A percentile compares a stretch with the other conserved stretches of the same genome.
Conservation (phyloP, 2,113 vertebrate species). For the Neodontobutis hainanensis region DNA sequence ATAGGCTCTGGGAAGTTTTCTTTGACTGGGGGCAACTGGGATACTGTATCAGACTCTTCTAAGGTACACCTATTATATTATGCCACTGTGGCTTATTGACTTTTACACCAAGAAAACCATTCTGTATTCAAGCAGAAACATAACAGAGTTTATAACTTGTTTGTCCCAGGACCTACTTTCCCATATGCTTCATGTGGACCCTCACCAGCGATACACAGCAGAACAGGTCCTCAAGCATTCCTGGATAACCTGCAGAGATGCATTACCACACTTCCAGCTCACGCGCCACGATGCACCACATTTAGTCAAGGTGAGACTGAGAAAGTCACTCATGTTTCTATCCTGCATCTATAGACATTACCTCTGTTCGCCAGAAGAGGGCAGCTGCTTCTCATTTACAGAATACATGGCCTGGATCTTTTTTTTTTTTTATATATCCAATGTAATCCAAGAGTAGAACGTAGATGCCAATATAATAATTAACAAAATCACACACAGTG, state of each 20-base stretch:
- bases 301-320: constrained; percentile 86
- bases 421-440: too few relatives aligned
- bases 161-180: constrained; percentile 89
- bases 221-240: constrained; percentile 95
- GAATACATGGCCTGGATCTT: too few relatives aligned
- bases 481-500: too few relatives aligned
- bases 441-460: too few relatives aligned
- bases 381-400: neutral
- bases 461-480: too few relatives aligned
- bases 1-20: constrained; percentile 97
- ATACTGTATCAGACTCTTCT: constrained; percentile 93
- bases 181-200: constrained; percentile 97
- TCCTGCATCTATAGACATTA: neutral
- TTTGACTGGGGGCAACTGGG: constrained; percentile 95
- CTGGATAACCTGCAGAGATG: constrained; percentile 92
- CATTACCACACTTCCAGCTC: constrained; percentile 90
- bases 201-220: constrained; percentile 92
- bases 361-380: neutral
- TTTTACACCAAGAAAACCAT: too few relatives aligned
- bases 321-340: neutral
- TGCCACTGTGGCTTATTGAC: neutral
- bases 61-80: constrained; percentile 79
- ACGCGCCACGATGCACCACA: constrained; percentile 89
- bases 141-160: neutral
- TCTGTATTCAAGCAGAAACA: too few relatives aligned